These are phyloP conservation scores for Dryococelus australis DNA, from an alignment of 2,888 invertebrate genomes.

Conservation along the genomic window DNA sequence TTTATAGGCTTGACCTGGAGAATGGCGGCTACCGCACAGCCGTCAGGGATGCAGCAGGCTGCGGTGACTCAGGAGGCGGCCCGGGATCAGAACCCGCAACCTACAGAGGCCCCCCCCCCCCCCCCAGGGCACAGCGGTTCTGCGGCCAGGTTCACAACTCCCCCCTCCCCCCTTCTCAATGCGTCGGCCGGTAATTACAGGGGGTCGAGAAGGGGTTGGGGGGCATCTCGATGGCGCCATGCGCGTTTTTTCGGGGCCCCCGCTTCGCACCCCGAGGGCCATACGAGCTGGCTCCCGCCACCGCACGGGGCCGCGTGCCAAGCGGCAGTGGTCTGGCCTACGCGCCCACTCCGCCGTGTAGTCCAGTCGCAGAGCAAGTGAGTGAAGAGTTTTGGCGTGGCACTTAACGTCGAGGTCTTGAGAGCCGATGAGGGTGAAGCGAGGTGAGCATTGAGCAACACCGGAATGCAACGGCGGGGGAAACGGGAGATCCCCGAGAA, in stretches of 20 bases:
- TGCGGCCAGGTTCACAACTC: neutral
- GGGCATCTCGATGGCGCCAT: constrained; percentile 16
- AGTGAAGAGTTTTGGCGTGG: too few species aligned
- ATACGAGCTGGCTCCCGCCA: neutral
- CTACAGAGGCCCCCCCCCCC: too few species aligned
- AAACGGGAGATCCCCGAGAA: too few species aligned
- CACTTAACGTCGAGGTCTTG: too few species aligned
- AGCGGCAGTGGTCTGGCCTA: neutral
- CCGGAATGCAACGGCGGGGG: too few species aligned
- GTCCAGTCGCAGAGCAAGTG: too few species aligned
- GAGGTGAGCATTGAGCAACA: too few species aligned
- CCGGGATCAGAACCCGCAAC: neutral
- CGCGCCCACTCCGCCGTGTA: too few species aligned
- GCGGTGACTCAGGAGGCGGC: neutral
- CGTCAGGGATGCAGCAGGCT: neutral
- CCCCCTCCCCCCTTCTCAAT: neutral
- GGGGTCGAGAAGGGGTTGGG: neutral
- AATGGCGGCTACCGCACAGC: too few species aligned
- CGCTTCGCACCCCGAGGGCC: constrained; percentile 7
- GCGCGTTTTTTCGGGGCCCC: neutral
- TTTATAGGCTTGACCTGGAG: too few species aligned
- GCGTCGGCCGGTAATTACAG: neutral
- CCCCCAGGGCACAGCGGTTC: neutral
- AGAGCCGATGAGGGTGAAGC: too few species aligned
- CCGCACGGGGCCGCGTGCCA: neutral